Base-by-base conservation (phyloP, 53 echinoderm and acorn worm genomes). In the Paracentrotus lividus region DNA sequence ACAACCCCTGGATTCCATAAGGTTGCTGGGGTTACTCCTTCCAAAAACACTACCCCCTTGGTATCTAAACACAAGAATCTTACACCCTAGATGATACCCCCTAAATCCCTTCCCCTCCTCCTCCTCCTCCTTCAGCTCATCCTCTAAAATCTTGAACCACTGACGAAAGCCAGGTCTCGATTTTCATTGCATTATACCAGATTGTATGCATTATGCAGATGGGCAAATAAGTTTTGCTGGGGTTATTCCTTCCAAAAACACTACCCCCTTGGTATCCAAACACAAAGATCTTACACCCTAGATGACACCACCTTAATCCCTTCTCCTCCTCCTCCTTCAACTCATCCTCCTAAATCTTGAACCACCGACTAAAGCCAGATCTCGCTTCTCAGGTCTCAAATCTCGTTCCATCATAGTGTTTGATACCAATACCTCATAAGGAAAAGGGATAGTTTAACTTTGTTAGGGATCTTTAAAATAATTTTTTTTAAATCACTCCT, bases 191-290 rank as follows among this genome's bases (percentile, higher is more conserved):
- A 27, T 29, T 31, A 27, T 29, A 64, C 26, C 64, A 64, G 64
- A 27, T 31, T 31, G 31, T 18, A 57, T n/a, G 14, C 3, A 20
- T 57, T 20, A 15, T 57, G 57, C 20, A 57, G 57, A n/a, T n/a
- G n/a, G n/a, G n/a, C n/a, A n/a, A n/a, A n/a, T n/a, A n/a, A n/a
- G n/a, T n/a, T n/a, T 89, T 36, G 89, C 60, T 5, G 64, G 89
- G 89, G 89, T 89, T 89, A 89, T 43, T 38, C 65, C 89, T 89
- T 89, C 89, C 65, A 21, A 60, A 89, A 89, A 89, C 64, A 89
- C 20, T 8, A 55, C 55, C 33, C 43, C 60, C 89, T 65, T 57
- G 43, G 64, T 61, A 89, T 89, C 89, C 61, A 89, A 89, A 89
- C 65, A 89, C 88, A 81, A 49, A 27, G 81, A 81, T 47, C 26